phyloP scores from a whole-genome alignment of 2,113 vertebrate genomes.

The Grammomys dolichurus region DNA sequence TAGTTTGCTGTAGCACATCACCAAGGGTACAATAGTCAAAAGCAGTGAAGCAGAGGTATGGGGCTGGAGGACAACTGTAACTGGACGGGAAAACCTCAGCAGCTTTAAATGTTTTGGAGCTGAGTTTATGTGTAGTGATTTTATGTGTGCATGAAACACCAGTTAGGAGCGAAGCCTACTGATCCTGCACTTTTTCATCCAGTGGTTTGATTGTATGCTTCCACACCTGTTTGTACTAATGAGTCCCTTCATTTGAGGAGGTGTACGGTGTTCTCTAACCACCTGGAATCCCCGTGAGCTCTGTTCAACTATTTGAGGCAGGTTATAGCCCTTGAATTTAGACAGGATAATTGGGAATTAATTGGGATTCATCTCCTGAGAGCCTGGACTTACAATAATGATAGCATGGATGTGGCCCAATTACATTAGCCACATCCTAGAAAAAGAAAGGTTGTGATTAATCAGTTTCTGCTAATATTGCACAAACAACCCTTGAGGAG shows the following conservation, averaged over 20 bases:
- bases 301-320: background rate
- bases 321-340: conserved; percentile 15
- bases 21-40: background rate
- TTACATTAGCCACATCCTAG: background rate
- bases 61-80: background rate
- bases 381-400: background rate
- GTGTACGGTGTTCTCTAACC: background rate
- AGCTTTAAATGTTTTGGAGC: background rate
- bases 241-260: background rate
- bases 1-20: background rate
- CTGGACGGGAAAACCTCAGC: background rate
- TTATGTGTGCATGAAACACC: background rate
- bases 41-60: rapidly evolving
- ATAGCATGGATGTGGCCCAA: background rate
- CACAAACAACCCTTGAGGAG: background rate
- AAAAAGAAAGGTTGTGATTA: background rate
- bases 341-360: conserved; percentile 10
- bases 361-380: background rate
- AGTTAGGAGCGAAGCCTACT: background rate
- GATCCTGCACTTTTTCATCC: background rate
- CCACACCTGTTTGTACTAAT: background rate
- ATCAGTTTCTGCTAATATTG: background rate
- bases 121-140: background rate
- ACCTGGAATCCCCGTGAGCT: background rate
- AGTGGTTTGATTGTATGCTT: background rate